Percentiles rank a stretch among this genome's conserved stretches.
Evolutionary conservation across 2,888 invertebrate genomes (phyloP).

Genomic region (Synanthedon formicaeformis): DNA sequence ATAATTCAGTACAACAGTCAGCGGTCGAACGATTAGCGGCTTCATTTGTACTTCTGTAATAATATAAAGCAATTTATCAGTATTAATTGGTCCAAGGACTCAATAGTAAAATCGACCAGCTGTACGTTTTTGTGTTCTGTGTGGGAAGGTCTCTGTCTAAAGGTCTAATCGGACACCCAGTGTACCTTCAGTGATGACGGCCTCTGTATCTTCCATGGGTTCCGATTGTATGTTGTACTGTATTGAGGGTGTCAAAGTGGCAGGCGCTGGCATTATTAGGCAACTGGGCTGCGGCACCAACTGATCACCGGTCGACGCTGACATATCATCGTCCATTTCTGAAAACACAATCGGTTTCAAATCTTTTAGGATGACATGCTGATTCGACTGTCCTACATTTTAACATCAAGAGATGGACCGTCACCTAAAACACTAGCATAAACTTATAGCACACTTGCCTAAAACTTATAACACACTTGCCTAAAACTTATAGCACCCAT

Average conservation of each 20-base stretch:
- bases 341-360: not conserved
- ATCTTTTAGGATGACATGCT: not conserved
- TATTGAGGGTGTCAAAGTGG: not conserved
- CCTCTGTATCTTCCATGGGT: not conserved
- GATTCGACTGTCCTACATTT: too few relatives aligned
- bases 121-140: not conserved
- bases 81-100: not conserved
- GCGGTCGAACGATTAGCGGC: slow-evolving; percentile 44
- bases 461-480: too few relatives aligned
- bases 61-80: slow-evolving; percentile 4
- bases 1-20: slow-evolving; percentile 47
- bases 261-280: not conserved
- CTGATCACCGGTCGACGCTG: slow-evolving; percentile 52
- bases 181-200: not conserved
- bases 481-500: too few relatives aligned
- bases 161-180: too few relatives aligned
- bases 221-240: not conserved
- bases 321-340: slow-evolving; percentile 54
- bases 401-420: too few relatives aligned
- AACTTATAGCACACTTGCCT: too few relatives aligned
- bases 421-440: not conserved
- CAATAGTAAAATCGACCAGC: not conserved
- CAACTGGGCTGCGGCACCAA: slow-evolving; percentile 31
- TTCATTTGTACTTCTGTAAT: slow-evolving; percentile 33
- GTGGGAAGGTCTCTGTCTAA: too few relatives aligned